Evolutionary conservation across 2,113 vertebrate species (phyloP).

Genomic region (Hippocampus abdominalis): DNA sequence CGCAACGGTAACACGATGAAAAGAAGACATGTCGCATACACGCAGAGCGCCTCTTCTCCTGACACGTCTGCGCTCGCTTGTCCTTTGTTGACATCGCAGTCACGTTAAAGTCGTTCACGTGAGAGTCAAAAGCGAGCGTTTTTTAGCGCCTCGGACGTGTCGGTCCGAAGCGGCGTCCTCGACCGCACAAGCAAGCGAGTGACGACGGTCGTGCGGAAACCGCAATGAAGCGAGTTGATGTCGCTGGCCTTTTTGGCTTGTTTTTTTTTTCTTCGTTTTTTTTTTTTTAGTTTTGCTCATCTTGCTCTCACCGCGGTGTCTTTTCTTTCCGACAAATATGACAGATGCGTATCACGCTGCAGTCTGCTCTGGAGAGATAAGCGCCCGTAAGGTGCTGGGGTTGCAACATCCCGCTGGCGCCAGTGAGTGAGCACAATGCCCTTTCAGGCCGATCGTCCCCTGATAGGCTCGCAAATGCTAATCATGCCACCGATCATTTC

Average conservation of each 20-base stretch:
- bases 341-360: slow-evolving; percentile 78
- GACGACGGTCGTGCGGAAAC: slow-evolving; percentile 53
- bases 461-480: slow-evolving; percentile 59
- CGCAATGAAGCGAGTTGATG: slow-evolving; percentile 57
- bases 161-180: background rate
- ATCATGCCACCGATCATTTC: slow-evolving; percentile 71
- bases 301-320: slow-evolving; percentile 61
- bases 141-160: background rate
- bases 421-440: slow-evolving; percentile 71
- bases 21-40: no score
- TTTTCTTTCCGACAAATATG: slow-evolving; percentile 77
- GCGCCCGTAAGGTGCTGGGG: slow-evolving; percentile 71
- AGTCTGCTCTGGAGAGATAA: slow-evolving; percentile 75
- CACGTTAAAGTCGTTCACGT: no score
- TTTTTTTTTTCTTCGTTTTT: background rate
- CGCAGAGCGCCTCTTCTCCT: no score
- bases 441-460: slow-evolving; percentile 67
- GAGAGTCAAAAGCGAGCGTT: background rate
- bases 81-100: no score
- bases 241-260: slow-evolving; percentile 46
- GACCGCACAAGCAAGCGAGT: slow-evolving; percentile 30
- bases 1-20: no score
- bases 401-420: slow-evolving; percentile 76
- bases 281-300: slow-evolving; percentile 51
- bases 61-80: no score